Conservation (phyloP, 2,888 invertebrate genomes). For the Phyllotreta striolata region DNA sequence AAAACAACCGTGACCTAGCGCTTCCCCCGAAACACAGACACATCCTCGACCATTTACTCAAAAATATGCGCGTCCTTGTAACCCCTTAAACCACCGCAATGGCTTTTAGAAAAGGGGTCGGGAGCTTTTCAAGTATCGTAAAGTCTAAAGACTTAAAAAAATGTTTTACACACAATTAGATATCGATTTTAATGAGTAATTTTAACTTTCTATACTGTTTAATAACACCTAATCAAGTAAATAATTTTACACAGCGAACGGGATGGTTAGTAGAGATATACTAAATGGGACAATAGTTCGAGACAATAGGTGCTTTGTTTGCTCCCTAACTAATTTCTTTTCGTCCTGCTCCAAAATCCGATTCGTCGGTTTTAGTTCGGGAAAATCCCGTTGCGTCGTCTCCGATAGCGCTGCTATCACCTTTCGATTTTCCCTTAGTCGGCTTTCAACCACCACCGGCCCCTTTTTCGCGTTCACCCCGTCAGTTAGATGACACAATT, state of each 20-base stretch:
- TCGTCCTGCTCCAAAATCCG: slow-evolving; percentile 40
- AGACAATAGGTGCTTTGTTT: not conserved
- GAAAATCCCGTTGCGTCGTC: slow-evolving; percentile 45
- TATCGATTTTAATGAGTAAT: no score
- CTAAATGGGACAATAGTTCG: not conserved
- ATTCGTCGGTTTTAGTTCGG: slow-evolving; percentile 38
- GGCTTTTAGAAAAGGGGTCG: slow-evolving; percentile 10
- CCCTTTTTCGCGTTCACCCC: slow-evolving; percentile 48
- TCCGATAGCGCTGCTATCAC: slow-evolving; percentile 50
- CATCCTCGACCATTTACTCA: slow-evolving; percentile 8
- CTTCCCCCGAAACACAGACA: slow-evolving; percentile 3
- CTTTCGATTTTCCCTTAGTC: slow-evolving; percentile 56
- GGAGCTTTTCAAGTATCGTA: not conserved
- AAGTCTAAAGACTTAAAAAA: no score
- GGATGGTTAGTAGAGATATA: no score
- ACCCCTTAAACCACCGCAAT: slow-evolving; percentile 23
- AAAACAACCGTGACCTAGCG: slow-evolving; percentile 27
- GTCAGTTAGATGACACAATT: slow-evolving; percentile 46
- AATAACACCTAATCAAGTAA: no score
- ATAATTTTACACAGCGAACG: no score
- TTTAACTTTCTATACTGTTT: no score
- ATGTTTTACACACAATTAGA: no score
- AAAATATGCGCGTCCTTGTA: slow-evolving; percentile 21
- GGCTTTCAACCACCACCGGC: slow-evolving; percentile 43
- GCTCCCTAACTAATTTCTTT: slow-evolving; percentile 23